Evolutionary conservation across 1,140 invertebrate genomes (phyloP).

Genomic region (Paralvinella palmiformis): DNA sequence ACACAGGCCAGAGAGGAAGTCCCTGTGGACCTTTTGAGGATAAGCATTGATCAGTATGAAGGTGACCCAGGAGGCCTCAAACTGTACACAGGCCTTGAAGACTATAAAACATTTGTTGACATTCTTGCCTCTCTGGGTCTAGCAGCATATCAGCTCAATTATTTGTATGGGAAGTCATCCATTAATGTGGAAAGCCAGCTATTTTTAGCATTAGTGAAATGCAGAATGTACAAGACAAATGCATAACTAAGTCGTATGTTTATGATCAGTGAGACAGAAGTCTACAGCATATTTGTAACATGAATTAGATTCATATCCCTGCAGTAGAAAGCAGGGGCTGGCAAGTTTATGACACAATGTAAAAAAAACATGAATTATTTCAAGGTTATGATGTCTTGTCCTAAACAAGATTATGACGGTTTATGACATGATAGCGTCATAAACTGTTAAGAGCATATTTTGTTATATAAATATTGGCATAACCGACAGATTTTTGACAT

Average conservation of each 20-base stretch:
- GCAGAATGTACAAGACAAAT: constrained; percentile 25
- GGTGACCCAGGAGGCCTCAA: constrained; percentile 8
- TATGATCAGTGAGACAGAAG: constrained; percentile 4
- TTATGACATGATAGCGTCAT: too few relatives aligned
- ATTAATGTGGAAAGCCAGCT: constrained; percentile 24
- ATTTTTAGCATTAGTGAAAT: constrained; percentile 31
- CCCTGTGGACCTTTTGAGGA: background rate
- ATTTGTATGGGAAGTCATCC: constrained; percentile 10
- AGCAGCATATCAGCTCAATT: constrained; percentile 43
- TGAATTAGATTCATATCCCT: constrained; percentile 4
- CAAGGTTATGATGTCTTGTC: too few relatives aligned
- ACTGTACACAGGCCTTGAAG: too few relatives aligned
- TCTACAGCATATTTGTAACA: constrained; percentile 9
- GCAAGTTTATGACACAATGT: too few relatives aligned
- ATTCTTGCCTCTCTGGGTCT: constrained; percentile 15
- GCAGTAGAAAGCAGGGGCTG: too few relatives aligned
- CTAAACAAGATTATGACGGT: too few relatives aligned
- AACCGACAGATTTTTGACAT: too few relatives aligned
- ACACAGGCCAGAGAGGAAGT: background rate
- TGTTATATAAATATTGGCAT: too few relatives aligned
- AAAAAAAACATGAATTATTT: too few relatives aligned
- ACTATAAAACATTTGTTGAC: too few relatives aligned
- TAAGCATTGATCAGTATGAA: constrained; percentile 1
- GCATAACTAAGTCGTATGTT: constrained; percentile 26
- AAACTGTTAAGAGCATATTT: too few relatives aligned